Base-by-base conservation (phyloP, 2,113 vertebrate species). In the Eubucco bourcierii region DNA sequence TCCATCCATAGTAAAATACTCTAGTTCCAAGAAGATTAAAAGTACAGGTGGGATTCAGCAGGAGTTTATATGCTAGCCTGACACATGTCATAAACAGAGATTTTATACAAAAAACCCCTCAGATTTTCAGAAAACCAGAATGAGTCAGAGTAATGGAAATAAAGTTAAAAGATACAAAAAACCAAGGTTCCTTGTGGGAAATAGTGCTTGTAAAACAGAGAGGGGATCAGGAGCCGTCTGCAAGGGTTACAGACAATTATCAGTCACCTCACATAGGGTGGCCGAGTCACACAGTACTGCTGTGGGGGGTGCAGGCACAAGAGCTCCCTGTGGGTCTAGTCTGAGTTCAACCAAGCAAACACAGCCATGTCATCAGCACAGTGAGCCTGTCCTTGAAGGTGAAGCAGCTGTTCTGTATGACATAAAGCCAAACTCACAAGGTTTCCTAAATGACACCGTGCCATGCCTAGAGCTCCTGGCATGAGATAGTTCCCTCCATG, bases 1-100 rank as follows among this genome's bases (percentile, higher is more conserved):
- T 78, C 47, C 80, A 85, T 61, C 53, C 27, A 34, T 87, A 90
- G 60, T 70, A 90, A 88, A 93, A 92, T 60, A 31, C 33, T 81
- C 15, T 65, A 80, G 44, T 95, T 97, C 92, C 90, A 58, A 74
- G 85, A 84, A 92, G 95, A 96, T 95, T 92, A 94, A 80, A 94
- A 81, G 80, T 91, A 94, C 97, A 98, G 97, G 98, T 97, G 97
- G 97, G 95, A 96, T 93, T 97, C 96, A 97, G 95, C 95, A 97
- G 72, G 46, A 85, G 81, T 89, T 97, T 95, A 34, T 96, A 93
- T 76, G 91, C 82, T 96, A 65, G 93, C 64, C 68, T 93, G 96
- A 97, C 96, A 96, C 80, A 87, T 94, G 85, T 95, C 95, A 97
- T 97, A 97, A 98, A 97, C 96, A 97, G 89, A 95, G 84, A 80